These are phyloP conservation scores for Apostichopus japonicus DNA, from an alignment of 35 echinoderm and acorn worm species.

Conservation along the genomic window DNA sequence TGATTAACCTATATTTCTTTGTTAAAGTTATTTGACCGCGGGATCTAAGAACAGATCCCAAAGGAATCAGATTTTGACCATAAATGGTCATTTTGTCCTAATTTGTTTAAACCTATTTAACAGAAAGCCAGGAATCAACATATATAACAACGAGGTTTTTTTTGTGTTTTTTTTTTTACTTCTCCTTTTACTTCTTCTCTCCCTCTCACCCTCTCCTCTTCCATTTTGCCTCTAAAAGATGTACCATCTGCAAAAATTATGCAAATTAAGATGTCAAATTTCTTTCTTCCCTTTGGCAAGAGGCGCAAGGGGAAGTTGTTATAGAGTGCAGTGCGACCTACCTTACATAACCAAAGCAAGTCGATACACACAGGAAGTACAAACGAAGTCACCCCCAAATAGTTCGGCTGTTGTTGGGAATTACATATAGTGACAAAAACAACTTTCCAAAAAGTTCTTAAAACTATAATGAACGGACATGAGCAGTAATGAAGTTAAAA, in stretches of 20 bases:
- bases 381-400: no score
- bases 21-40: constrained; percentile 38
- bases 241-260: constrained; percentile 31
- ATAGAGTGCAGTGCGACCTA: background rate
- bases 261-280: constrained; percentile 36
- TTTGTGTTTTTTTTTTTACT: background rate
- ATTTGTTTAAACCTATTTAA: constrained; percentile 50
- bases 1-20: constrained; percentile 56
- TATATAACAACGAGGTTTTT: background rate
- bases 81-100: constrained; percentile 39
- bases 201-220: background rate
- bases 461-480: no score
- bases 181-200: background rate
- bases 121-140: constrained; percentile 36
- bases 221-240: constrained; percentile 1
- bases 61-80: constrained; percentile 51
- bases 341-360: background rate
- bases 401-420: no score
- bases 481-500: no score
- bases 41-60: constrained; percentile 26
- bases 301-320: background rate
- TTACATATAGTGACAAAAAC: no score
- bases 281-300: constrained; percentile 15
- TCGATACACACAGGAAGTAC: no score
- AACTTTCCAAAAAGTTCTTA: no score